phyloP scores from a whole-genome alignment of 1,140 invertebrate genomes.

The Euura saliciscinereae region DNA sequence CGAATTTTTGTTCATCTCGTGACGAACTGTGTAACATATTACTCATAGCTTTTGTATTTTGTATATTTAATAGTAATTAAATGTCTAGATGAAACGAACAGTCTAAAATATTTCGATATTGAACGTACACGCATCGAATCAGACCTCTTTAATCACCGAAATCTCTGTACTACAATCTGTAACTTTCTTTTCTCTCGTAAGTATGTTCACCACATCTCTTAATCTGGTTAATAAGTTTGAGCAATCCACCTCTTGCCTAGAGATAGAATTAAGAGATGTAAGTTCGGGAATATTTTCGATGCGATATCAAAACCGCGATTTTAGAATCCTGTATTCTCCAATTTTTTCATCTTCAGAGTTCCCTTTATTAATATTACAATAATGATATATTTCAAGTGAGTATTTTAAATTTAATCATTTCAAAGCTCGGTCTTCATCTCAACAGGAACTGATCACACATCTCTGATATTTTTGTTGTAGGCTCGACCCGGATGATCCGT shows the following conservation, averaged over 20 bases:
- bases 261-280: too few species aligned
- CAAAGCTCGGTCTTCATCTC: neutral
- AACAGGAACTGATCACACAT: neutral
- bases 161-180: too few species aligned
- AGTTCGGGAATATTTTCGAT: too few species aligned
- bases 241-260: too few species aligned
- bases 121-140: too few species aligned
- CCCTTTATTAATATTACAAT: neutral
- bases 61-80: neutral
- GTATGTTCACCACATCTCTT: too few species aligned
- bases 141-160: too few species aligned
- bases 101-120: neutral
- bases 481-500: neutral
- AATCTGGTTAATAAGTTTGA: too few species aligned
- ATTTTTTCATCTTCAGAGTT: too few species aligned
- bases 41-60: neutral
- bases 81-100: neutral
- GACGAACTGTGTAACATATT: neutral
- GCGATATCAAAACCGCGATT: too few species aligned
- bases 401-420: neutral
- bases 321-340: too few species aligned
- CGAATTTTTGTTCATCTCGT: neutral
- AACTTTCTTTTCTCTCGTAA: too few species aligned
- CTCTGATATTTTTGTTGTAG: neutral
- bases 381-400: neutral